Evolutionary conservation across 2,888 invertebrate species (phyloP).

Genomic region (Cheilosia vernalis): DNA sequence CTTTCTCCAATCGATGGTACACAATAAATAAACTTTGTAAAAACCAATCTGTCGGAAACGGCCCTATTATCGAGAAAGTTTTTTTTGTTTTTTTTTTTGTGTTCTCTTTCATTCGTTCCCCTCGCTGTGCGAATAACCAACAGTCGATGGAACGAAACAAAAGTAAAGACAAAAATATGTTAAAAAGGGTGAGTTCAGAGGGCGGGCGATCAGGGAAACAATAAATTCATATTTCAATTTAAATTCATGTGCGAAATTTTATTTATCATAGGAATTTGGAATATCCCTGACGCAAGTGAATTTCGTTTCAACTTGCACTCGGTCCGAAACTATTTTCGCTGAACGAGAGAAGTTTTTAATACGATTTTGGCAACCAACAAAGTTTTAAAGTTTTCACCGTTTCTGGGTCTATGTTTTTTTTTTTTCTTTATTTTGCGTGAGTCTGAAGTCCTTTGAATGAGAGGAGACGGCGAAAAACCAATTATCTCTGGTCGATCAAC

Average conservation of each 20-base stretch:
- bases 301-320: constrained; percentile 9
- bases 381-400: constrained; percentile 32
- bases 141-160: constrained; percentile 5
- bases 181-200: constrained; percentile 4
- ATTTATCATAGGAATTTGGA: constrained; percentile 55
- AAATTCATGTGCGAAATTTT: constrained; percentile 62
- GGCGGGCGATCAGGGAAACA: constrained; percentile 20
- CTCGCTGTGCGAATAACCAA: background rate
- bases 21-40: constrained; percentile 65
- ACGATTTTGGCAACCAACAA: constrained; percentile 36
- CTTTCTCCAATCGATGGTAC: constrained; percentile 54
- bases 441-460: constrained; percentile 37
- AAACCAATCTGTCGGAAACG: constrained; percentile 67
- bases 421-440: background rate
- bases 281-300: constrained; percentile 33
- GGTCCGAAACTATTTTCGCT: constrained; percentile 27
- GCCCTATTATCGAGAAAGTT: constrained; percentile 70
- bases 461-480: constrained; percentile 45
- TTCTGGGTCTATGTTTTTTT: constrained; percentile 15
- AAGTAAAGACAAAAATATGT: constrained; percentile 36
- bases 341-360: constrained; percentile 44
- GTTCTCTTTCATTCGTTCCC: background rate
- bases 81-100: background rate
- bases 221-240: constrained; percentile 68
- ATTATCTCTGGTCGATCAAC: constrained; percentile 70